Percentiles rank a stretch among this genome's conserved stretches.
These are phyloP conservation scores for Engystomops pustulosus DNA, from an alignment of 2,113 vertebrate species.

Conservation along the genomic window DNA sequence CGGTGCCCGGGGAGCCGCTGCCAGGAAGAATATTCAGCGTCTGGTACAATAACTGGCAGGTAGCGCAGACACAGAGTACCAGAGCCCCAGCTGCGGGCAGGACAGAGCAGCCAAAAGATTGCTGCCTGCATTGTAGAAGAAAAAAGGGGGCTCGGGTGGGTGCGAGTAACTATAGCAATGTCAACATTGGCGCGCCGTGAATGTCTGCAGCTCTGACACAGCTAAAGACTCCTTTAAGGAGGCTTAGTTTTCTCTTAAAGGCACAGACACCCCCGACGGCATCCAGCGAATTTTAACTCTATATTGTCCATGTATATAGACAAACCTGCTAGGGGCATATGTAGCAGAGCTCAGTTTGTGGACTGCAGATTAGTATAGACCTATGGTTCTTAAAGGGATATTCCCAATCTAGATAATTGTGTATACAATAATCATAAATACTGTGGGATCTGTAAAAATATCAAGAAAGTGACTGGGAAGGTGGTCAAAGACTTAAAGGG, in stretches of 20 bases:
- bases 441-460: too few species aligned
- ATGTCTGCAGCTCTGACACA: not conserved
- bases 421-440: too few species aligned
- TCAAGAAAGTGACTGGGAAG: too few species aligned
- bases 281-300: not conserved
- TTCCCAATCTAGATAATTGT: too few species aligned
- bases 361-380: too few species aligned
- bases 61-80: not conserved
- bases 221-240: not conserved
- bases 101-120: not conserved
- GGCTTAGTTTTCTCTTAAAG: not conserved
- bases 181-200: not conserved
- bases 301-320: not conserved
- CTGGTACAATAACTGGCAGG: not conserved
- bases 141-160: not conserved
- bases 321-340: not conserved
- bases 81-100: not conserved
- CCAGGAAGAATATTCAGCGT: not conserved
- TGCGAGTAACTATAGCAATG: not conserved
- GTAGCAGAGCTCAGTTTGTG: not conserved
- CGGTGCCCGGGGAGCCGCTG: not conserved
- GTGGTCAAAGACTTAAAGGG: too few species aligned
- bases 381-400: too few species aligned
- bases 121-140: not conserved
- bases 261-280: not conserved